Conservation (phyloP, 2,113 vertebrate genomes). For the Isurus oxyrinchus region DNA sequence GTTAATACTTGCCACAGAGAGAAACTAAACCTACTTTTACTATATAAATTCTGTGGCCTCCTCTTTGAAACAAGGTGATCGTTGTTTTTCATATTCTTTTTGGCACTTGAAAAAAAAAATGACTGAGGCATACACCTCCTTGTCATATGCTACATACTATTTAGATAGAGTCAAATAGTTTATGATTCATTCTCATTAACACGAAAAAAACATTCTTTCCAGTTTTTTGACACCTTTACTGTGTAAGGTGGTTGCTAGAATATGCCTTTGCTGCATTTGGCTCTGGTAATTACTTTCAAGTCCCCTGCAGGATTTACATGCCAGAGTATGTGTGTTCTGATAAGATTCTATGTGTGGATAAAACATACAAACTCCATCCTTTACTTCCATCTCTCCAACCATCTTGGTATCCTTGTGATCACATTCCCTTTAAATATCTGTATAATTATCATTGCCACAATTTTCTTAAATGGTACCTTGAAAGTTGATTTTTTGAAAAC, state of each 20-base stretch:
- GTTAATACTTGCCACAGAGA: neutral
- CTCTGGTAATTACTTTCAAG: neutral
- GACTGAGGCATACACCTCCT: neutral
- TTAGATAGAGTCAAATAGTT: neutral
- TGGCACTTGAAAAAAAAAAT: neutral
- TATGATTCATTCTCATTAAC: constrained; percentile 22
- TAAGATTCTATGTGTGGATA: neutral
- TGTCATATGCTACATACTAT: neutral
- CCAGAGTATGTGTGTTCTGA: neutral
- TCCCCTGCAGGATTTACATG: neutral
- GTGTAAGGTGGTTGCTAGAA: neutral
- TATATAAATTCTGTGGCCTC: neutral
- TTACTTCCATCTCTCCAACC: too few relatives aligned
- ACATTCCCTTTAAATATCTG: neutral
- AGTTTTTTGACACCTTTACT: constrained; percentile 26
- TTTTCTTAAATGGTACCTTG: neutral
- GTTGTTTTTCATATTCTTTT: neutral
- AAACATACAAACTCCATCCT: neutral
- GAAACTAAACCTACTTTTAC: neutral
- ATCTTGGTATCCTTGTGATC: neutral
- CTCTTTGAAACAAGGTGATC: neutral
- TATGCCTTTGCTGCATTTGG: neutral
- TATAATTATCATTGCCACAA: neutral
- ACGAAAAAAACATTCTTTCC: constrained; percentile 7
- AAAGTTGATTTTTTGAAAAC: neutral